These are phyloP conservation scores for Orientallactaga sibirica DNA, from an alignment of 2,797 vertebrate genomes.

Conservation along the genomic window DNA sequence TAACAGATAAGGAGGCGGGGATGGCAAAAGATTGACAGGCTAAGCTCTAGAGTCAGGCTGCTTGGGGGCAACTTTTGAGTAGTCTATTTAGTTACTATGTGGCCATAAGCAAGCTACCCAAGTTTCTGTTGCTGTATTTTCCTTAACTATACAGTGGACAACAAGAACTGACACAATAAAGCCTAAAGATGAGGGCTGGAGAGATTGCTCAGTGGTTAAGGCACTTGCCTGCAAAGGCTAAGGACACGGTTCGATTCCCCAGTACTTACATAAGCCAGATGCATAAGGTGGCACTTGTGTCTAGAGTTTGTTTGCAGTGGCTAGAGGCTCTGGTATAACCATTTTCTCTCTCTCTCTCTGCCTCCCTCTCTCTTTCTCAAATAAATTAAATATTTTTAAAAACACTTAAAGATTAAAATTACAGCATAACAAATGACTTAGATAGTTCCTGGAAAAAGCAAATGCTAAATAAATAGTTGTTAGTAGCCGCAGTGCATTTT, in stretches of 20 bases:
- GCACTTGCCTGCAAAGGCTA: no score
- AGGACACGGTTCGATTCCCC: no score
- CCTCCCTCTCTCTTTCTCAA: no score
- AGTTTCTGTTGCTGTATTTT: slow-evolving; percentile 2
- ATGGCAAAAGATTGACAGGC: neutral
- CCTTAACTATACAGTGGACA: slow-evolving; percentile 10
- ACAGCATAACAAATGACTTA: neutral
- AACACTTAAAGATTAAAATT: slow-evolving; percentile 21
- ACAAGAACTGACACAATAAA: neutral
- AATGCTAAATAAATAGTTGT: slow-evolving; percentile 26
- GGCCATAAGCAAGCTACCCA: neutral
- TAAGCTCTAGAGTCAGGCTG: neutral
- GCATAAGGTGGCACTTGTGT: no score
- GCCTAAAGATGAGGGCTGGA: neutral
- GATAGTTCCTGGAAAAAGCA: neutral
- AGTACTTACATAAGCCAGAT: no score
- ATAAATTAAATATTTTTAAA: no score
- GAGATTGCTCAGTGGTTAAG: no score
- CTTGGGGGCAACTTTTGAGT: neutral
- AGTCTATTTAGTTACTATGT: neutral
- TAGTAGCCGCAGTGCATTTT: slow-evolving; percentile 4
- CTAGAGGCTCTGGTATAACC: no score
- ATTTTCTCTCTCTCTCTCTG: no score
- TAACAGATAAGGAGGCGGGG: neutral
- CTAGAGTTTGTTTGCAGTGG: no score